Conservation (phyloP, 2,888 invertebrate species). For the Epiblema foenella region DNA sequence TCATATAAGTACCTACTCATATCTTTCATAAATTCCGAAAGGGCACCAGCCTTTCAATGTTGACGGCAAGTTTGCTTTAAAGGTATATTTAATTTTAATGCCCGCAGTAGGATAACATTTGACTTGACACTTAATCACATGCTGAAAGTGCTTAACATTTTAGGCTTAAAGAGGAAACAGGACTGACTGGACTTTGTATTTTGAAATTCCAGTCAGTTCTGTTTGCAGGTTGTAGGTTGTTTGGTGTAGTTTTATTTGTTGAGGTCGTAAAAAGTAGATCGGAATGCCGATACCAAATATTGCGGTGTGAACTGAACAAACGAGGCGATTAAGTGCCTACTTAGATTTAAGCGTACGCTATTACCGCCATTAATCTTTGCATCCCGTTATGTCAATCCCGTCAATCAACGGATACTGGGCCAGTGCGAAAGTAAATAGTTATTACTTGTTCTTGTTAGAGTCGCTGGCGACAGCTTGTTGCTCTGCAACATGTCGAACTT, state of each 20-base stretch:
- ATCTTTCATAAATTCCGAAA: conserved; percentile 27
- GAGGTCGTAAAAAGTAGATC: conserved; percentile 52
- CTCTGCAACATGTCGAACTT: not conserved
- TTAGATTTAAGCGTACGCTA: conserved; percentile 57
- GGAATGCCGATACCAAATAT: conserved; percentile 55
- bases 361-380: conserved; percentile 68
- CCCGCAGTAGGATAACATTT: not conserved
- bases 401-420: conserved; percentile 47
- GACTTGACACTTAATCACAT: not conserved
- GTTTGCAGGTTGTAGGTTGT: conserved; percentile 32
- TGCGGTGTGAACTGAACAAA: conserved; percentile 51
- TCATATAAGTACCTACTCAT: not conserved
- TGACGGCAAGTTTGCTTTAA: conserved; percentile 11
- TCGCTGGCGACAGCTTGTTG: not conserved
- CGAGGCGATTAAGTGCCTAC: conserved; percentile 49
- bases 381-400: conserved; percentile 67
- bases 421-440: conserved; percentile 45
- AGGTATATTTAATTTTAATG: not conserved
- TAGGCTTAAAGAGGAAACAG: not conserved
- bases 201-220: too few relatives aligned
- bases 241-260: conserved; percentile 32
- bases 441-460: conserved; percentile 14
- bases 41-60: conserved; percentile 40
- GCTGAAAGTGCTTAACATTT: not conserved
- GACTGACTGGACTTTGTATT: conserved; percentile 9